Base-by-base conservation (phyloP, 1,140 invertebrate genomes). In the Cotesia vestalis region DNA sequence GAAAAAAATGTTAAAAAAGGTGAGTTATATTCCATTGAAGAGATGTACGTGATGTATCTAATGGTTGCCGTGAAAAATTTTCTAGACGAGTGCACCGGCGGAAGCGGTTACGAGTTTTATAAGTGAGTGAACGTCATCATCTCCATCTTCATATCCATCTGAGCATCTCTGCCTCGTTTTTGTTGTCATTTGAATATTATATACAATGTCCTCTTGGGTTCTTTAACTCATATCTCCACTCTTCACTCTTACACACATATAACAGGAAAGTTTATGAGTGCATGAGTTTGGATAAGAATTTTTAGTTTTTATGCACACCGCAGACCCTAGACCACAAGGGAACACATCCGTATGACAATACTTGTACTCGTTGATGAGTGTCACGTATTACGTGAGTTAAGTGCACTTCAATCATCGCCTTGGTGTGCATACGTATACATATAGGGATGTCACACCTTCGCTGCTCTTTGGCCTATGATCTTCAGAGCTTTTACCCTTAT, bases 381-480 rank as follows among this genome's bases (percentile, higher is more conserved):
- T 73, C 78, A 83, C 79, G 80, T 81, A 80, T 74, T 79, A 82
- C 78, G 75, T 17, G 74, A 79, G 76, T 74, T 84, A 84, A 83
- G 83, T 81, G 84, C 83, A 84, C 83, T 86, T 85, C 81, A 85
- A 85, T 85, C 84, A 85, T 84, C 81, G 73, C 76, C 79, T 79
- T 82, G 40, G 40, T 46, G 40, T 46, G 40, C 40, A 46, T 77
- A 75, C 27, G 27, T 27, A 59, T 77, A 57, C 52, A 40, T 53
- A 79, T 76, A 77, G 73, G 73, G 3, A 34, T 60, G 72, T 83
- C 80, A 77, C 80, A 77, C 79, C 79, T 84, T 77, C 57, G 77
- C 11, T 46, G 40, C 72, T 77, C 76, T 82, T 81, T 78, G 69
- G 77, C 78, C 78, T 83, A 77, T 80, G 78, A 82, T 85, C 80